Percentiles rank a stretch among this genome's conserved stretches.
Evolutionary conservation across 2,797 vertebrate species (phyloP).

Genomic region (Meda fulgida): DNA sequence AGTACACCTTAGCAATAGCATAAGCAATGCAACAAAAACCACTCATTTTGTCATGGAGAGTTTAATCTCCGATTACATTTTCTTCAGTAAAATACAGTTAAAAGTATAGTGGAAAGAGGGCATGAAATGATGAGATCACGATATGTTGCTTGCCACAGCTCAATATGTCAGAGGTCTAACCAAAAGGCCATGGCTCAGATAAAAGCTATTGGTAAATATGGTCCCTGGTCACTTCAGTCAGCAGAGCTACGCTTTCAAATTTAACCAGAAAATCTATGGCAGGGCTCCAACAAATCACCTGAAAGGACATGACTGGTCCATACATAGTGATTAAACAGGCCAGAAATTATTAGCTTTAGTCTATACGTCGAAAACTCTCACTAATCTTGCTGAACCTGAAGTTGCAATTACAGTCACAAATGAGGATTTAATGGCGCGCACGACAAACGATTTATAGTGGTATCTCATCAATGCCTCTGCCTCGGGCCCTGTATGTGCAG

Average conservation of each 20-base stretch:
- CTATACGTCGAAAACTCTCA: conserved; percentile 12
- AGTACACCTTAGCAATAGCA: background rate
- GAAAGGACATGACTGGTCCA: conserved; percentile 1
- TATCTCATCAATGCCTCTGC: conserved; percentile 38
- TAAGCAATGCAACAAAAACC: background rate
- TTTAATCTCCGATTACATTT: background rate
- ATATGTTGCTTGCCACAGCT: background rate
- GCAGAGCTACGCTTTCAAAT: conserved; percentile 41
- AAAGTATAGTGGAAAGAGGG: background rate
- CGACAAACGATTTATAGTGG: conserved; percentile 24
- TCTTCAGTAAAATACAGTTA: background rate
- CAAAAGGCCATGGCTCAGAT: conserved; percentile 2
- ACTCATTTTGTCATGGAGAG: background rate
- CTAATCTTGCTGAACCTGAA: conserved; percentile 35
- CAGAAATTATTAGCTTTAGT: conserved; percentile 33
- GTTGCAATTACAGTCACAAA: conserved; percentile 48
- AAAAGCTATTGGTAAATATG: conserved; percentile 25
- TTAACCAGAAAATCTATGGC: conserved; percentile 46
- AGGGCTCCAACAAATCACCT: conserved; percentile 20
- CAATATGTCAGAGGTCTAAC: conserved; percentile 13
- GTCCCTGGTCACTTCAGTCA: conserved; percentile 15
- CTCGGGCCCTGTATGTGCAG: conserved; percentile 40
- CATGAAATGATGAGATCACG: background rate
- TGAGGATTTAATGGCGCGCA: conserved; percentile 38
- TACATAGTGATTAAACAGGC: conserved; percentile 15